Conservation (phyloP, 1,140 invertebrate species). For the Lasaia peninsularis region DNA sequence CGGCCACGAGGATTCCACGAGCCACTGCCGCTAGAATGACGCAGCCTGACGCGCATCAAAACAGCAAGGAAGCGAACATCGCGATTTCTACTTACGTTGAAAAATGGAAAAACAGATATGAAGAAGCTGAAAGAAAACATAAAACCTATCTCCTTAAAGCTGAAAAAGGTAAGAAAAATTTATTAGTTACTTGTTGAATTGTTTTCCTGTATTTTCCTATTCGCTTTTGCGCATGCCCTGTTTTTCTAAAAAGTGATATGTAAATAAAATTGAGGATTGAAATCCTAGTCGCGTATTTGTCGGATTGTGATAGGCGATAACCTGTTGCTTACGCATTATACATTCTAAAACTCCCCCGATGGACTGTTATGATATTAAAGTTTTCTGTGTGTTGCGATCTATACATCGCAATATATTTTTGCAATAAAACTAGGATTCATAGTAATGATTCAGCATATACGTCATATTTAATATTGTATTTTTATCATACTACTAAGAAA, state of each 20-base stretch:
- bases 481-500: no score
- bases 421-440: not conserved
- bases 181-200: slow-evolving; percentile 38
- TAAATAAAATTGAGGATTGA: slow-evolving; percentile 58
- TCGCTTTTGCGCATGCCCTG: slow-evolving; percentile 54
- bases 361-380: slow-evolving; percentile 10
- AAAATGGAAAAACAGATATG: slow-evolving; percentile 82
- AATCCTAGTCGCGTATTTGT: slow-evolving; percentile 69
- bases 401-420: not conserved
- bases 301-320: slow-evolving; percentile 64
- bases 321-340: slow-evolving; percentile 68
- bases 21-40: slow-evolving; percentile 69
- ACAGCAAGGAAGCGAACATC: slow-evolving; percentile 64
- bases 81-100: slow-evolving; percentile 68
- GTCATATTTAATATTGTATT: not conserved
- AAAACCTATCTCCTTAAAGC: slow-evolving; percentile 81
- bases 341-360: slow-evolving; percentile 51
- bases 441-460: not conserved
- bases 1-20: slow-evolving; percentile 62
- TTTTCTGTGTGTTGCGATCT: not conserved
- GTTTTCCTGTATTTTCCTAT: slow-evolving; percentile 41
- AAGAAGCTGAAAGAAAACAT: slow-evolving; percentile 82
- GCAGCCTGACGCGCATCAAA: slow-evolving; percentile 63
- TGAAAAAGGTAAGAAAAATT: slow-evolving; percentile 80
- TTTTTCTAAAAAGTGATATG: slow-evolving; percentile 45